phyloP scores from a whole-genome alignment of 2,113 vertebrate genomes.

The Blennius ocellaris region DNA sequence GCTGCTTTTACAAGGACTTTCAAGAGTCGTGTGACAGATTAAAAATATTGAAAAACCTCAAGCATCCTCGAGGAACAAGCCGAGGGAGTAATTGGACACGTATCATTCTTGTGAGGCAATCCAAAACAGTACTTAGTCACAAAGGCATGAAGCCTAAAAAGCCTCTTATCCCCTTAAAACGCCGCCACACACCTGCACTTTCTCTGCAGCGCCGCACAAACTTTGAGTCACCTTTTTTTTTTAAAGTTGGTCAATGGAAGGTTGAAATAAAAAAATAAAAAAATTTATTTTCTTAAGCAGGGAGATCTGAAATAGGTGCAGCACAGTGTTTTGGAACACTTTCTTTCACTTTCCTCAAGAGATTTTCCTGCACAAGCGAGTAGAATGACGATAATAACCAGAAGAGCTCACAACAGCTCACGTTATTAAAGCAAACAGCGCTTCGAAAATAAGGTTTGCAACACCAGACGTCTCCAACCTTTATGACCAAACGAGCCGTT shows the following conservation, averaged over 20 bases:
- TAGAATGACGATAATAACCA: no score
- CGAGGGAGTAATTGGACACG: conserved; percentile 48
- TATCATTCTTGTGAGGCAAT: conserved; percentile 23
- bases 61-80: conserved; percentile 35
- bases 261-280: conserved; percentile 41
- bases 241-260: conserved; percentile 30
- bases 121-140: conserved; percentile 38
- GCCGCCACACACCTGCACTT: conserved; percentile 27
- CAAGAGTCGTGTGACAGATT: conserved; percentile 29
- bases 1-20: conserved; percentile 17
- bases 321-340: no score
- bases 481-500: no score
- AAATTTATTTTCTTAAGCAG: not conserved
- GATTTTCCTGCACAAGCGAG: no score
- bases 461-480: no score
- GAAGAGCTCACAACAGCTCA: no score
- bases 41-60: conserved; percentile 20
- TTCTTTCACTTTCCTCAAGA: no score
- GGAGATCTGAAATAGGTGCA: no score
- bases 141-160: conserved; percentile 56
- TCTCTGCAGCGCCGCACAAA: conserved; percentile 41
- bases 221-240: conserved; percentile 39
- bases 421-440: no score
- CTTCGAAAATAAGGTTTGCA: no score
- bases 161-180: conserved; percentile 39